Conservation (phyloP, 2,888 invertebrate genomes). For the Mythimna lalbum region DNA sequence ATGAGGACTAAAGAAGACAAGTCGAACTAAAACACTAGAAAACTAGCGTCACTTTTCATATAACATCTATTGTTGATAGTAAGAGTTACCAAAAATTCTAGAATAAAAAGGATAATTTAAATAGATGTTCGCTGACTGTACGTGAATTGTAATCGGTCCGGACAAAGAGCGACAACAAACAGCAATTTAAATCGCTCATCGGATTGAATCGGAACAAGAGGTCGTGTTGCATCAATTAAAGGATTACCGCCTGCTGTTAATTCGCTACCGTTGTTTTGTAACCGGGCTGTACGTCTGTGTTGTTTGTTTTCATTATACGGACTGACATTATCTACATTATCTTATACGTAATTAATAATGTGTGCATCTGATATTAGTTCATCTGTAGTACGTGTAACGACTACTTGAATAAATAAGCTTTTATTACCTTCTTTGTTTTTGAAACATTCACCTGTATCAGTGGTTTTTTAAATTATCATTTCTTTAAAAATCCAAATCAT, state of each 20-base stretch:
- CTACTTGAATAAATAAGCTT: not conserved
- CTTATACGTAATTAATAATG: not conserved
- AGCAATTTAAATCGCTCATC: constrained; percentile 61
- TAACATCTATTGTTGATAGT: not conserved
- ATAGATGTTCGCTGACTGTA: constrained; percentile 5
- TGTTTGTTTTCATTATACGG: constrained; percentile 36
- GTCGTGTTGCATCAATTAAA: constrained; percentile 74
- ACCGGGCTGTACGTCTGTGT: constrained; percentile 35
- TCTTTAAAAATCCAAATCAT: too few species aligned
- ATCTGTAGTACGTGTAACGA: not conserved
- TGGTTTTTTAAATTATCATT: too few species aligned
- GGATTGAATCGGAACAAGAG: constrained; percentile 62
- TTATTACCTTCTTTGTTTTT: too few species aligned
- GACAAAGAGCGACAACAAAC: constrained; percentile 51
- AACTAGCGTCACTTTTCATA: not conserved
- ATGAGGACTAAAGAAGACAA: not conserved
- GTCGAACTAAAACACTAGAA: not conserved
- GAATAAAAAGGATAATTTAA: not conserved
- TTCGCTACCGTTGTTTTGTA: constrained; percentile 57
- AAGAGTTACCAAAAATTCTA: not conserved
- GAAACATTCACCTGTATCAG: too few species aligned
- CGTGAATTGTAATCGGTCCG: constrained; percentile 40
- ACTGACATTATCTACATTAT: not conserved
- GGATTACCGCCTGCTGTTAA: constrained; percentile 69
- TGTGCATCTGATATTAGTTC: too few species aligned